These are phyloP conservation scores for Pseudomugil tenellus DNA, from an alignment of 2,797 vertebrate genomes.

Conservation along the genomic window DNA sequence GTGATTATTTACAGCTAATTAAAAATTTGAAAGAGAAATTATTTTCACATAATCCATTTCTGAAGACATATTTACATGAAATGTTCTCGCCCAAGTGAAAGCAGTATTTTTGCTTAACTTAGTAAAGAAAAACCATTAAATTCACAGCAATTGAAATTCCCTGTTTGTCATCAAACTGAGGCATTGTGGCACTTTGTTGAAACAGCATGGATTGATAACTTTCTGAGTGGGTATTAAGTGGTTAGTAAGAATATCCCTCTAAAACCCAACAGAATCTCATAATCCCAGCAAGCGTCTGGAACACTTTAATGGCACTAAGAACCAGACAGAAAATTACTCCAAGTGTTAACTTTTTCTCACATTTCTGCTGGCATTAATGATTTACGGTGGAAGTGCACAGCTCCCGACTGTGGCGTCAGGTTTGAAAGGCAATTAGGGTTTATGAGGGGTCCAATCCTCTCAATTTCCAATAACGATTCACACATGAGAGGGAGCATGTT, in stretches of 20 bases:
- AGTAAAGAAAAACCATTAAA: not conserved
- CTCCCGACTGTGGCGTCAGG: constrained; percentile 75
- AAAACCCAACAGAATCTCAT: constrained; percentile 70
- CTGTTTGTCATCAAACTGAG: constrained; percentile 33
- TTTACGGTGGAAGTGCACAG: constrained; percentile 73
- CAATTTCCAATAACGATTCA: constrained; percentile 75
- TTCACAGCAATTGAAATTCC: constrained; percentile 33
- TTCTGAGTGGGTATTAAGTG: constrained; percentile 71
- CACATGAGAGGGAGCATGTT: constrained; percentile 56
- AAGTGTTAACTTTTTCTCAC: constrained; percentile 80
- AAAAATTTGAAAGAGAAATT: not conserved
- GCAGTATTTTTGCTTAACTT: too few relatives aligned
- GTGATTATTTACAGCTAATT: not conserved
- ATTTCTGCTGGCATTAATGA: constrained; percentile 78
- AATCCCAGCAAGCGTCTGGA: constrained; percentile 79
- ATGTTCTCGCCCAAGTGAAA: too few relatives aligned
- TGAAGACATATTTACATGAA: constrained; percentile 1
- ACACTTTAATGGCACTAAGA: constrained; percentile 75
- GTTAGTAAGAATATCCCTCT: constrained; percentile 67
- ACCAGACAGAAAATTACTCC: constrained; percentile 80
- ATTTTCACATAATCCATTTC: not conserved
- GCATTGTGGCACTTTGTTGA: constrained; percentile 51
- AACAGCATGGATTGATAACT: constrained; percentile 74
- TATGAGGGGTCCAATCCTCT: constrained; percentile 74
- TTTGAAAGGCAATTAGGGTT: constrained; percentile 80